A percentile compares a stretch with the other conserved stretches of the same genome.
These are phyloP conservation scores for Thermophis baileyi DNA, from an alignment of 2,113 vertebrate genomes.

Conservation along the genomic window DNA sequence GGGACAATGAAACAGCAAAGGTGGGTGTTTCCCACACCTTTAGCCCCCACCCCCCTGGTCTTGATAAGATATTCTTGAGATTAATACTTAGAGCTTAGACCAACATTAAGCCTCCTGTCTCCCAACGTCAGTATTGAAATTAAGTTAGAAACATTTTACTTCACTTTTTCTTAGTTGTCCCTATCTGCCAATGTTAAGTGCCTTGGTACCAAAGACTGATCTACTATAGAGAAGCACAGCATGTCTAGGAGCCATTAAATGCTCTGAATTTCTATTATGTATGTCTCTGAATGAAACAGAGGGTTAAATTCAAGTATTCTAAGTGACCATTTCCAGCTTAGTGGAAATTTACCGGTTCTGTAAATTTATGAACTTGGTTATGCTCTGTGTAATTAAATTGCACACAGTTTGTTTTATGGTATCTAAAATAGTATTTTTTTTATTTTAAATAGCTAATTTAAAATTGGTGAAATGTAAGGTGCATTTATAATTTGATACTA, in stretches of 20 bases:
- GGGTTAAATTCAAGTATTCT: background rate
- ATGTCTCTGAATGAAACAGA: background rate
- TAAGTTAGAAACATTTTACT: background rate
- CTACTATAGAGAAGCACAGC: background rate
- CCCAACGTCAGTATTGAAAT: background rate
- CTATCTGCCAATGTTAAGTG: background rate
- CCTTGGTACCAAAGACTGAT: background rate
- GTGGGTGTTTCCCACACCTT: background rate
- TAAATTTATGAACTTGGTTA: background rate
- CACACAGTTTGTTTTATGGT: background rate
- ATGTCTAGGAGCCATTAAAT: background rate
- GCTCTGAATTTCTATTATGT: background rate
- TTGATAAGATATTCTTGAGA: background rate
- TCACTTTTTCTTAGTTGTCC: background rate
- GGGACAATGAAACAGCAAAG: conserved; percentile 27
- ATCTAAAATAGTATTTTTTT: background rate
- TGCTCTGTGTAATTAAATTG: background rate
- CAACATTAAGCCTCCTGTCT: background rate
- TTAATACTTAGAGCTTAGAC: background rate
- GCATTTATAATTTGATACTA: background rate
- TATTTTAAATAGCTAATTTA: background rate
- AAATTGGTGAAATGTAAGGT: background rate
- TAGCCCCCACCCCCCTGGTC: background rate
- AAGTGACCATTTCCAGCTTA: background rate
- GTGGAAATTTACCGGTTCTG: background rate